These are phyloP conservation scores for Manduca sexta DNA, from an alignment of 1,140 invertebrate species.

Conservation along the genomic window DNA sequence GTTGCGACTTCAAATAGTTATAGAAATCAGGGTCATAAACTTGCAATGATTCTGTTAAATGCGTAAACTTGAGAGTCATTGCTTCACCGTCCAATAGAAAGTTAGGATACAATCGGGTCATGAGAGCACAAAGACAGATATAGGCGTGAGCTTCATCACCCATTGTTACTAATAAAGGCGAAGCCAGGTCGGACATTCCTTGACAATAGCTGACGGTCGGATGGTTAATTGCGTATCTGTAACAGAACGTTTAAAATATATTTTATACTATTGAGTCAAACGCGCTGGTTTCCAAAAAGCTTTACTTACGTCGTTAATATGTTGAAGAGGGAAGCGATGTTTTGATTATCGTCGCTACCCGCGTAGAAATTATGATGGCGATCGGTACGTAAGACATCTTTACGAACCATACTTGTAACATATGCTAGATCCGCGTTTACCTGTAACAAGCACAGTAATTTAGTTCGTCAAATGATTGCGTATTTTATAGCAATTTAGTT, in stretches of 20 bases:
- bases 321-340: conserved; percentile 94
- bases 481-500: neutral
- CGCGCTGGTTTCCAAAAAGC: too few species aligned
- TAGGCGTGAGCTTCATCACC: conserved; percentile 97
- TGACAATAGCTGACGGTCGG: conserved; percentile 97
- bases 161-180: conserved; percentile 95
- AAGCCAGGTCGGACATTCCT: conserved; percentile 98
- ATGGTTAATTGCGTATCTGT: conserved; percentile 93
- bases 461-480: too few species aligned
- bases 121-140: conserved; percentile 96
- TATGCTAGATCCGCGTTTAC: conserved; percentile 88
- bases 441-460: conserved; percentile 37
- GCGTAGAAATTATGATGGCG: conserved; percentile 95
- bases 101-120: conserved; percentile 90
- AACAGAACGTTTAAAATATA: conserved; percentile 23
- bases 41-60: conserved; percentile 90
- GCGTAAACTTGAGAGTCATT: conserved; percentile 96
- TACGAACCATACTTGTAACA: conserved; percentile 95
- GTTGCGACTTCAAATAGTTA: conserved; percentile 89
- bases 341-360: conserved; percentile 96
- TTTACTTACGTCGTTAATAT: conserved; percentile 94
- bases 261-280: too few species aligned
- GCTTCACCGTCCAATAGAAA: conserved; percentile 94
- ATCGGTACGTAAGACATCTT: conserved; percentile 97
- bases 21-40: conserved; percentile 95